These are phyloP conservation scores for Alloplasta piceator DNA, from an alignment of 2,888 invertebrate species.

Conservation along the genomic window DNA sequence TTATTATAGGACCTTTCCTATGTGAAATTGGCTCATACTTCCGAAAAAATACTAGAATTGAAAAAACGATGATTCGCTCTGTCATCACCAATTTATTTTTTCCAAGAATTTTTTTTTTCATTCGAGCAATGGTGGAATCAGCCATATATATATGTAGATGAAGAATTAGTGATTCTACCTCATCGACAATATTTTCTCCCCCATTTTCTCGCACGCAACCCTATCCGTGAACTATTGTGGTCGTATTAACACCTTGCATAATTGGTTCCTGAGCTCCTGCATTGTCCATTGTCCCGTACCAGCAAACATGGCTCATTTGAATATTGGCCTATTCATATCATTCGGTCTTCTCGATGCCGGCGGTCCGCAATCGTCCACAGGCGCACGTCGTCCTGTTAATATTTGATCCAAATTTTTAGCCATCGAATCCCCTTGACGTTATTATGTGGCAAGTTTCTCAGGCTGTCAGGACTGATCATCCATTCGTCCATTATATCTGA, in stretches of 20 bases:
- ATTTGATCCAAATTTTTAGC: conserved; percentile 68
- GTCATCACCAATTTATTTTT: too few species aligned
- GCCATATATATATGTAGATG: too few species aligned
- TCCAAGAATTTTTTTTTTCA: too few species aligned
- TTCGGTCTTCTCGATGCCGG: conserved; percentile 40
- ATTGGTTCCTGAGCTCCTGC: conserved; percentile 76
- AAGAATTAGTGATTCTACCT: too few species aligned
- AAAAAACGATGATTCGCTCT: too few species aligned
- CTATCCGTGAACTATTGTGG: conserved; percentile 77
- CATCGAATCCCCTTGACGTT: conserved; percentile 55
- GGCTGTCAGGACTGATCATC: conserved; percentile 72
- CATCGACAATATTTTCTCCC: conserved; percentile 64
- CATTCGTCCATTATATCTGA: conserved; percentile 45
- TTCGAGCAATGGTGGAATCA: too few species aligned
- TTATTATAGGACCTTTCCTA: too few species aligned
- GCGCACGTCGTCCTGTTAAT: conserved; percentile 71
- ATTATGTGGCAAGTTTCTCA: conserved; percentile 76
- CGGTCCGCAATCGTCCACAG: conserved; percentile 45
- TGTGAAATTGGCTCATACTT: too few species aligned
- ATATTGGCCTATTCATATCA: conserved; percentile 77
- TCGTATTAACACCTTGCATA: conserved; percentile 83
- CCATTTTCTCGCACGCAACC: conserved; percentile 68
- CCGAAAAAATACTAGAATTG: too few species aligned
- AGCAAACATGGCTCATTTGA: conserved; percentile 80
- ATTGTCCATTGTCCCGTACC: conserved; percentile 77